Base-by-base conservation (phyloP, 2,113 vertebrate genomes). In the Scytalopus superciliaris region DNA sequence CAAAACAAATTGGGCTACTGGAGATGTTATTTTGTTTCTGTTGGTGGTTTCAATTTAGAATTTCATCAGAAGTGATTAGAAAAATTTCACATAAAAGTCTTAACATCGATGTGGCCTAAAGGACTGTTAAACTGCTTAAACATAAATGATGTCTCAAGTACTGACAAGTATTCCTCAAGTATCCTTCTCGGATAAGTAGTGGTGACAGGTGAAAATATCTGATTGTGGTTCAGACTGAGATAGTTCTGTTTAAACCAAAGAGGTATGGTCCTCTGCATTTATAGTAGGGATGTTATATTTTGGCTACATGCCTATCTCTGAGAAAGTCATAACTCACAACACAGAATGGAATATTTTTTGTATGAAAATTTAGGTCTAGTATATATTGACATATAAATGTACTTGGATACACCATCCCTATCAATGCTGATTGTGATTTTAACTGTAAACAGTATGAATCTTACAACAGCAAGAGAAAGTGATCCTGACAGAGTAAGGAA, bases 21-120 rank as follows among this genome's bases (percentile, higher is more conserved):
- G 8, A 74, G 13, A 31, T 31, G 4, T 6, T 45, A 13, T 57
- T 77, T 66, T 45, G 1, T 56, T 75, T 59, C 28, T 68, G 12
- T 28, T 59, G 6, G 3, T 56, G 6, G 6, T 35, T 94, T 76
- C 25, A 35, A 39, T 69, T 77, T 40, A 75, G 19, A 55, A 50
- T 79, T 72, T 83, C 27, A 55, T 49, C 27, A 10, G 45, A 91
- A 73, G 4, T 10, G 5, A 47, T 64, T 2, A 10, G 19, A 55
- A 93, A 55, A 2, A 33, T 62, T 85, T 85, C 15, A 39, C 12
- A 62, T 2, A 44, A 7, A 56, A 18, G 1, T 69, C 55, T 83
- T 66, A 52, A 62, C 17, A 42, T 3, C 1, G 0, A 0, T 55
- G 28, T 14, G 6, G 5, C 7, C 49, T 42, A 45, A 2, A 68